Evolutionary conservation across 2,113 vertebrate genomes (phyloP).

Genomic region (Fregetta grallaria): DNA sequence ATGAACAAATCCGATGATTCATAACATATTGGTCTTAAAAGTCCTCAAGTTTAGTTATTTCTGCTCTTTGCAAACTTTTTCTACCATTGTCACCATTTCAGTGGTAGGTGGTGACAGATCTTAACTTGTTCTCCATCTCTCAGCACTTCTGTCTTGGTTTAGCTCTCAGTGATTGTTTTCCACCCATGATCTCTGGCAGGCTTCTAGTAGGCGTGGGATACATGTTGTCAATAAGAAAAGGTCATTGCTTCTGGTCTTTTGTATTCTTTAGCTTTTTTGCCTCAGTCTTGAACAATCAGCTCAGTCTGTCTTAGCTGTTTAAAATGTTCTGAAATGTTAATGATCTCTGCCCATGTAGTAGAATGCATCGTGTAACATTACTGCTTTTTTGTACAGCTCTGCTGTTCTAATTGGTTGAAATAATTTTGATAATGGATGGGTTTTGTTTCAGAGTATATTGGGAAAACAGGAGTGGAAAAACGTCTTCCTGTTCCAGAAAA

Average conservation of each 20-base stretch:
- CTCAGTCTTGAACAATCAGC: neutral
- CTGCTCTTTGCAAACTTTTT: neutral
- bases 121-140: neutral
- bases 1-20: neutral
- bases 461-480: neutral
- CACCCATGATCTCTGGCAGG: neutral
- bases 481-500: neutral
- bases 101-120: neutral
- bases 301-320: neutral
- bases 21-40: neutral
- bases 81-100: neutral
- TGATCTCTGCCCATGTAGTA: neutral
- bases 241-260: neutral
- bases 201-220: neutral
- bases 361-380: neutral
- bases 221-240: neutral
- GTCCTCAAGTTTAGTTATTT: neutral
- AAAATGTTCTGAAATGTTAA: neutral
- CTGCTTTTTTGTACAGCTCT: neutral
- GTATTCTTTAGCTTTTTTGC: neutral
- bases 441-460: neutral
- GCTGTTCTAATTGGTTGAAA: neutral
- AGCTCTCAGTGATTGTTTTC: neutral
- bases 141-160: neutral
- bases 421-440: accelerated